Evolutionary conservation across 2,888 invertebrate genomes (phyloP).

Genomic region (Lasius platythorax): DNA sequence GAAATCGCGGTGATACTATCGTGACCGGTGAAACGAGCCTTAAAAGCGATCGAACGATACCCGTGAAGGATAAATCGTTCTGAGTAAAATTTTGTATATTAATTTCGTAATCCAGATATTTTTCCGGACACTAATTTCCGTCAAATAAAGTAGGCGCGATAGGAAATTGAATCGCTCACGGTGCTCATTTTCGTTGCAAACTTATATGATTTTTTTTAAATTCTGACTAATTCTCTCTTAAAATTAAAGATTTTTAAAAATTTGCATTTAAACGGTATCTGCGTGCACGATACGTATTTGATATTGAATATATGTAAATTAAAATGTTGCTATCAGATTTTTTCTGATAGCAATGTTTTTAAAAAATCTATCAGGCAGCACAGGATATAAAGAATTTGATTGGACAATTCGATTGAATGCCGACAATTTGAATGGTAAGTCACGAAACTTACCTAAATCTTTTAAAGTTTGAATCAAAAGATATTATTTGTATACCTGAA

Average conservation of each 20-base stretch:
- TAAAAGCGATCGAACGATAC: background rate
- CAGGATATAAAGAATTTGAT: background rate
- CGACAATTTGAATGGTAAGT: background rate
- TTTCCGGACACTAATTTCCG: background rate
- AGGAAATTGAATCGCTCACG: background rate
- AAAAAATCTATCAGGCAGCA: background rate
- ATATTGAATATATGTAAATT: background rate
- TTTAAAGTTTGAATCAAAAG: slow-evolving; percentile 2
- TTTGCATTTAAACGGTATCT: background rate
- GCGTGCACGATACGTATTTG: background rate
- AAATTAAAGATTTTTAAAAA: background rate
- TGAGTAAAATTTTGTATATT: slow-evolving; percentile 44
- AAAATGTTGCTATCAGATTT: background rate
- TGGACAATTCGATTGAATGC: background rate
- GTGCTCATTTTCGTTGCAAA: background rate
- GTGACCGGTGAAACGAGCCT: background rate
- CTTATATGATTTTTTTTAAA: background rate
- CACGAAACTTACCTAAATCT: background rate
- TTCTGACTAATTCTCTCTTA: background rate
- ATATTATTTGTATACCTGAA: background rate
- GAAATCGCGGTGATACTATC: slow-evolving; percentile 14
- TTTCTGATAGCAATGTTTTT: background rate
- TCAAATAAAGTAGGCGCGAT: background rate
- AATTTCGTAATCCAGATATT: slow-evolving; percentile 16
- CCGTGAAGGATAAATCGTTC: background rate